phyloP scores from a whole-genome alignment of 23 tunicate species.

The Oikopleura dioica region DNA sequence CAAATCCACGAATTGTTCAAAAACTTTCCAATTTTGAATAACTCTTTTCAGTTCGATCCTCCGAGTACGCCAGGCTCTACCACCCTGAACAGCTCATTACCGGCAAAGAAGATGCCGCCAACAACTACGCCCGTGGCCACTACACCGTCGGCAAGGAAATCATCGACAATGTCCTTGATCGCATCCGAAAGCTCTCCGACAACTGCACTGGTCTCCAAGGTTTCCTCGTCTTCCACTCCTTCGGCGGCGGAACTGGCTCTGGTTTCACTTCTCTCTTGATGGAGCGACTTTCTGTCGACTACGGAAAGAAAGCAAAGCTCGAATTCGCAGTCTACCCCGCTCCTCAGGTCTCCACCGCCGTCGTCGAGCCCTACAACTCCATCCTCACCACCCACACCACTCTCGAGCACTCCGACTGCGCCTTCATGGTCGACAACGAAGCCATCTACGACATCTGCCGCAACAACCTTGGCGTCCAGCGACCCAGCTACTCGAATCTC shows the following conservation, averaged over 20 bases:
- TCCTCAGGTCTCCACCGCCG: conserved; percentile 12
- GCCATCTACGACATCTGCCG: conserved; percentile 99
- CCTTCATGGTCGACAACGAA: conserved; percentile 56
- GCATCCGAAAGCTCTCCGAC: no score
- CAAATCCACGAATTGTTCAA: no score
- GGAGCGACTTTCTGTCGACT: conserved; percentile 18
- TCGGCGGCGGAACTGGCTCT: conserved; percentile 33
- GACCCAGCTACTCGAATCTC: conserved; percentile 91
- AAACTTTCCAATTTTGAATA: no score
- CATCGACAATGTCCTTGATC: no score
- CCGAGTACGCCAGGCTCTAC: no score
- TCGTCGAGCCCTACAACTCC: conserved; percentile 14
- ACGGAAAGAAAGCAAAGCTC: conserved; percentile 72
- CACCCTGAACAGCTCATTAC: no score
- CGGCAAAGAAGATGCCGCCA: conserved; percentile 91
- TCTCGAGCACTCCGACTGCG: conserved; percentile 13
- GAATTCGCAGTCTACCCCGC: conserved; percentile 14
- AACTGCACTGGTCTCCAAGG: no score
- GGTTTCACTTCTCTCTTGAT: conserved; percentile 1
- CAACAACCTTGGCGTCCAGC: conserved; percentile 86
- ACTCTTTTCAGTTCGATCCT: no score
- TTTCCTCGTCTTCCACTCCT: no score
- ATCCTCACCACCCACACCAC: conserved; percentile 11
- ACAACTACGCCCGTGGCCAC: conserved; percentile 94
- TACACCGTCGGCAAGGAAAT: no score